These are phyloP conservation scores for Drosophila jambulina DNA, from an alignment of 1,140 invertebrate species.

Conservation along the genomic window DNA sequence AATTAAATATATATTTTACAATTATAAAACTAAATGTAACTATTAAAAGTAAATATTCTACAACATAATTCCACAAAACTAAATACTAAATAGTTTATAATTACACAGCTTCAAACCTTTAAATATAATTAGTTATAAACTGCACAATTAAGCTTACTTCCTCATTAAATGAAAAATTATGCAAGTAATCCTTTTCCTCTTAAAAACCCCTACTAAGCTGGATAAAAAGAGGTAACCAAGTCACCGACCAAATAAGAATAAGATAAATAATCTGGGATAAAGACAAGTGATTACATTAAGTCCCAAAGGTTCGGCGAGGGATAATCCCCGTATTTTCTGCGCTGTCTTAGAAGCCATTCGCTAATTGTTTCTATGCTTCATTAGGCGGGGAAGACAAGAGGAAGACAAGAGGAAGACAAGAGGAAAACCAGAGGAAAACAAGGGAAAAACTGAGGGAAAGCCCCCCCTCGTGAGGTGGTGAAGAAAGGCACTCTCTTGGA, in stretches of 20 bases:
- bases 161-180: neutral
- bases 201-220: neutral
- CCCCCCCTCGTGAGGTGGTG: neutral
- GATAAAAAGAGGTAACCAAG: constrained; percentile 4
- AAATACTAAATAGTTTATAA: neutral
- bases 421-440: neutral
- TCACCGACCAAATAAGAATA: constrained; percentile 11
- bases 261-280: constrained; percentile 34
- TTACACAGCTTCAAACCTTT: neutral
- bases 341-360: constrained; percentile 42
- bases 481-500: constrained; percentile 15
- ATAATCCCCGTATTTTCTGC: constrained; percentile 27
- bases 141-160: neutral
- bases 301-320: constrained; percentile 11
- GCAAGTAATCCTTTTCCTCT: neutral
- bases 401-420: neutral
- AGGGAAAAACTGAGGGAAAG: neutral
- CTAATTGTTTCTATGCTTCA: constrained; percentile 52
- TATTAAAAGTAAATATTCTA: neutral
- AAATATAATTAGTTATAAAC: neutral
- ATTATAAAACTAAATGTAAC: too few relatives aligned
- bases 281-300: constrained; percentile 45
- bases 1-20: neutral
- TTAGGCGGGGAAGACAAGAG: constrained; percentile 14
- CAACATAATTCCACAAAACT: neutral